These are phyloP conservation scores for Adrianichthys oophorus DNA, from an alignment of 2,797 vertebrate genomes.

Conservation along the genomic window DNA sequence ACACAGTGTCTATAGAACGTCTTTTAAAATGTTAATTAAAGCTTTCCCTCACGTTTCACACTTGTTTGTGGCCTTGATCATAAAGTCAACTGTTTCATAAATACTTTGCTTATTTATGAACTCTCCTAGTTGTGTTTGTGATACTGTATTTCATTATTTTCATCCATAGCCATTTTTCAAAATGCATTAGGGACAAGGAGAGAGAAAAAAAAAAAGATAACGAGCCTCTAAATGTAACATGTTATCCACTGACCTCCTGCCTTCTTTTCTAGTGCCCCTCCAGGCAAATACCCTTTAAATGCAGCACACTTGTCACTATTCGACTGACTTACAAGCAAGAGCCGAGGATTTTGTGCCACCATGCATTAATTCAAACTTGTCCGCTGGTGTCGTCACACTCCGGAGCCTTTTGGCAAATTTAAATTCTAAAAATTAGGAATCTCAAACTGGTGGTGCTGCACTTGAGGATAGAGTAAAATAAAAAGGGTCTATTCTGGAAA, in stretches of 20 bases:
- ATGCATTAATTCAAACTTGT: conserved; percentile 53
- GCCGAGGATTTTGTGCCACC: conserved; percentile 37
- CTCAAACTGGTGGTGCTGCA: conserved; percentile 1
- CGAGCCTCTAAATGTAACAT: conserved; percentile 25
- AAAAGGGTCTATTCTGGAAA: background rate
- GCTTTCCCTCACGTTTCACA: no score
- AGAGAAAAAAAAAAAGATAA: conserved; percentile 2
- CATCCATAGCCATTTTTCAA: background rate
- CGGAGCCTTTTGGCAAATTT: conserved; percentile 19
- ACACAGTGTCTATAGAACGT: no score
- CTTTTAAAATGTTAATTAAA: no score
- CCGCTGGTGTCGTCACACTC: conserved; percentile 24
- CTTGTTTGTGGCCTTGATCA: no score
- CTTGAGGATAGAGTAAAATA: background rate
- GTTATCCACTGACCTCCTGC: conserved; percentile 31
- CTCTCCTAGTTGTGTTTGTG: background rate
- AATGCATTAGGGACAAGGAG: background rate
- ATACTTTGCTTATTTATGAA: background rate
- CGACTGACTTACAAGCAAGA: conserved; percentile 37
- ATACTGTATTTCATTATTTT: background rate
- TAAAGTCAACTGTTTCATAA: background rate
- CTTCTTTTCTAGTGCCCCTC: conserved; percentile 31
- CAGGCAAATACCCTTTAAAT: conserved; percentile 43
- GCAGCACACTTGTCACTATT: conserved; percentile 49
- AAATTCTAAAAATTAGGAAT: conserved; percentile 14